Evolutionary conservation across 1,140 invertebrate genomes (phyloP), one percentile per base, ranked within the genome.

Genomic region (Heliconius himera): DNA sequence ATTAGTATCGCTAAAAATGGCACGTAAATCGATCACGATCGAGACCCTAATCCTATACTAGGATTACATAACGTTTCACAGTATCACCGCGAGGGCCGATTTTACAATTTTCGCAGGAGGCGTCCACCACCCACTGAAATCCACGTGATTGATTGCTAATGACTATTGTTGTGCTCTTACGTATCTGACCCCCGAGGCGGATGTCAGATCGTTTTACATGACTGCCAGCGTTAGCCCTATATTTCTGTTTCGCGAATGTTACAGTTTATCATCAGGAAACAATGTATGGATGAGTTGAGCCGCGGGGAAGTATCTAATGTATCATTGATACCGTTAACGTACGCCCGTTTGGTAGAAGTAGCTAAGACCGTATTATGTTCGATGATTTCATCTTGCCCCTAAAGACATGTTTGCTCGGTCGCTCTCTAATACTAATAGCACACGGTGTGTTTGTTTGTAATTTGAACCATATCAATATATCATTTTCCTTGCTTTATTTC

Each of bases 131-230:
- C 89, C 86, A 89, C 89, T 77, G 79, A 82, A 88, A 84, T 87
- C 80, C 73, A 81, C 81, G 81, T 87, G 90, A 93, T 93, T 93
- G 91, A 93, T 91, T 90, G 89, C 87, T 89, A 91, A 93, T 91
- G 87, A 90, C 87, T 88, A 90, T 92, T 88, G 88, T 90, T 91
- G 89, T 26, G 81, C 82, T 82, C 85, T 82, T 88, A 66, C 60
- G 60, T 88, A 89, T 83, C 85, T 83, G 86, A 90, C 77, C 80
- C 88, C 87, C 77, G 75, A 77, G 86, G 90, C 77, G 85, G 80
- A 80, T 81, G 83, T 83, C 83, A 81, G 79, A 85, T 83, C 88
- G 87, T 83, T 84, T 83, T 82, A 89, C 88, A 88, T 89, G 88
- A 89, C 87, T 78, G 84, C 82, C 79, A 77, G 86, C 83, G 88